These are phyloP conservation scores for Babylonia areolata DNA, from an alignment of 1,140 invertebrate genomes.

Conservation along the genomic window DNA sequence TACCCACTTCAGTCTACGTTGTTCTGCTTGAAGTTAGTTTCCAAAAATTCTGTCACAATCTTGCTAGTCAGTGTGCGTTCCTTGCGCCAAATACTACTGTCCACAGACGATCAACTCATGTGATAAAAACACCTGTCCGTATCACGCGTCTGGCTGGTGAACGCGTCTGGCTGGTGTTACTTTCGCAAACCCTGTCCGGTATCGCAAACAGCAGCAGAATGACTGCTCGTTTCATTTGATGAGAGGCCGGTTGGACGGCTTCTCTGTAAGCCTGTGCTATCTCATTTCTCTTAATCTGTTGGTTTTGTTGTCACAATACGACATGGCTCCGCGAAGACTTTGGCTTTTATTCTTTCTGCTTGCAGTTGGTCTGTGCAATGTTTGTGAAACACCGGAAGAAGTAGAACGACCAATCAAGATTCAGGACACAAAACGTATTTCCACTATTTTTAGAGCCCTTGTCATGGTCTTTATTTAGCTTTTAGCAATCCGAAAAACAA, in stretches of 20 bases:
- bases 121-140: no score
- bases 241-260: slow-evolving; percentile 20
- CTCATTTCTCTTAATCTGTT: neutral
- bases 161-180: neutral
- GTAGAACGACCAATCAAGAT: neutral
- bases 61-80: no score
- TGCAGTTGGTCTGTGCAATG: slow-evolving; percentile 8
- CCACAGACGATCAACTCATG: no score
- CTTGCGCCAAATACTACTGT: no score
- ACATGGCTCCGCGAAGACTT: neutral
- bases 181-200: neutral
- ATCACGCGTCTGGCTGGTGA: no score
- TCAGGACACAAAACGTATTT: neutral
- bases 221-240: neutral
- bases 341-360: neutral
- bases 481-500: neutral
- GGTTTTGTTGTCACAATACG: neutral
- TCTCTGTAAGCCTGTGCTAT: slow-evolving; percentile 8
- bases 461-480: slow-evolving; percentile 16
- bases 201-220: no score
- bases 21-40: no score
- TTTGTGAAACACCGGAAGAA: slow-evolving; percentile 30
- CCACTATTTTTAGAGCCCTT: slow-evolving; percentile 2
- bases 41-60: no score
- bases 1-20: no score